These are phyloP conservation scores for Vireo altiloquus DNA, from an alignment of 2,113 vertebrate genomes.

Conservation along the genomic window DNA sequence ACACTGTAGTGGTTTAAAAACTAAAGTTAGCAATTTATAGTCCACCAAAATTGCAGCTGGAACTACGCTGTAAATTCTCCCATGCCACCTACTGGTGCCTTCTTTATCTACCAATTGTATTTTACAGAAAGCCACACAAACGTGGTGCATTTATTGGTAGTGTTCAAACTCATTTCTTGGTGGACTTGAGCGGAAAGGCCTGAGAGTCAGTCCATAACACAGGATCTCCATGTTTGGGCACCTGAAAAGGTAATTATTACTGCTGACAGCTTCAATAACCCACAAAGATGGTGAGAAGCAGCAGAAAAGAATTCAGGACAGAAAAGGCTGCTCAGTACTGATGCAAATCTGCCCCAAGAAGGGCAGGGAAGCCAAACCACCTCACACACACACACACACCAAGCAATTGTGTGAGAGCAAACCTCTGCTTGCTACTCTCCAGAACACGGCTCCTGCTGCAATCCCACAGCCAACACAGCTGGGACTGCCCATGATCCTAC, in stretches of 20 bases:
- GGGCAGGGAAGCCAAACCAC: background rate
- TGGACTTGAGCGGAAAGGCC: background rate
- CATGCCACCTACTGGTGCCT: slow-evolving; percentile 61
- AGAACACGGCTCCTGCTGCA: background rate
- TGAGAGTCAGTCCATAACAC: rapidly evolving
- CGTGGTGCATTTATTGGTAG: rapidly evolving
- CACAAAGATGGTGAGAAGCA: background rate
- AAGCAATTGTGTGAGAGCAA: background rate
- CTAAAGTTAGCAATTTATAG: background rate
- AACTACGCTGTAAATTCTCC: background rate
- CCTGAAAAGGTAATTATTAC: background rate
- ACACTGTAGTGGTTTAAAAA: background rate
- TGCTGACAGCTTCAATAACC: background rate
- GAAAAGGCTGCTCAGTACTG: background rate
- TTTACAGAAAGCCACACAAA: background rate
- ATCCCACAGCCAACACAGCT: background rate
- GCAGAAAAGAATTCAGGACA: background rate
- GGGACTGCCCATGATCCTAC: background rate
- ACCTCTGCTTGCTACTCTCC: background rate
- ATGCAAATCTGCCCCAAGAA: rapidly evolving
- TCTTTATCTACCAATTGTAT: background rate
- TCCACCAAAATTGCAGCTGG: background rate
- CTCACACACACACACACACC: rapidly evolving
- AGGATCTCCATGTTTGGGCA: background rate
- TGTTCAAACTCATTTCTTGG: background rate